Evolutionary conservation across 92 coral and sea anemone genomes (phyloP).

Genomic region (Diadumene lineata): DNA sequence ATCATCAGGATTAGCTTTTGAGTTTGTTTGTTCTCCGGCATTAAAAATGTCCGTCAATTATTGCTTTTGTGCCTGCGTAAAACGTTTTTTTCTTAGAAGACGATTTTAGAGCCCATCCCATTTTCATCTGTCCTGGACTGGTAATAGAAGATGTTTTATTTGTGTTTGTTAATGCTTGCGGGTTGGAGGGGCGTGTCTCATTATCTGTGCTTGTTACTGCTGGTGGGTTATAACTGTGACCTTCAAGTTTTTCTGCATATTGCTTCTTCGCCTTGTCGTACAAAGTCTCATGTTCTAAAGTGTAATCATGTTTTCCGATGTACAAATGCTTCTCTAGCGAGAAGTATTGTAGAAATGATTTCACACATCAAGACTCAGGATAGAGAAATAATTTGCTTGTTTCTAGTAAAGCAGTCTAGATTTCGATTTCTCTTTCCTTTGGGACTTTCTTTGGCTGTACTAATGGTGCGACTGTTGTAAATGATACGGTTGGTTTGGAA

Average conservation of each 20-base stretch:
- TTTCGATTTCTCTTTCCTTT: constrained; percentile 1
- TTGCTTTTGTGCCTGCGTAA: constrained; percentile 39
- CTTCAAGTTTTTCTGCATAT: constrained; percentile 36
- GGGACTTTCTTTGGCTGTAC: constrained; percentile 6
- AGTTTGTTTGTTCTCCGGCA: constrained; percentile 47
- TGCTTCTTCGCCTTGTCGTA: constrained; percentile 51
- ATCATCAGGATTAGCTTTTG: constrained; percentile 34
- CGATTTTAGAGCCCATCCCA: constrained; percentile 63
- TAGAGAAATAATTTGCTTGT: constrained; percentile 30
- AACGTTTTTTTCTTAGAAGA: constrained; percentile 20
- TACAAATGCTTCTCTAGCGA: constrained; percentile 50
- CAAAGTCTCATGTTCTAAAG: constrained; percentile 52
- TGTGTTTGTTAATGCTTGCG: no score
- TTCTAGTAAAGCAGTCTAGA: no score
- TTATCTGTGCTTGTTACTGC: not conserved
- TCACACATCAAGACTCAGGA: constrained; percentile 54
- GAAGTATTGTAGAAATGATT: constrained; percentile 34
- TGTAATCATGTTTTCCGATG: constrained; percentile 39
- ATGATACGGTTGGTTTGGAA: constrained; percentile 13
- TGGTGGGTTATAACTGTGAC: not conserved
- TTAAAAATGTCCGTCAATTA: constrained; percentile 41
- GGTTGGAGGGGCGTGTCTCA: not conserved
- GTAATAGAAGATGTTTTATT: no score
- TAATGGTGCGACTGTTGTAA: constrained; percentile 28
- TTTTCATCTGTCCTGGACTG: constrained; percentile 6